phyloP scores from a whole-genome alignment of 1,140 invertebrate species.

The Druon quercuslanigerum region DNA sequence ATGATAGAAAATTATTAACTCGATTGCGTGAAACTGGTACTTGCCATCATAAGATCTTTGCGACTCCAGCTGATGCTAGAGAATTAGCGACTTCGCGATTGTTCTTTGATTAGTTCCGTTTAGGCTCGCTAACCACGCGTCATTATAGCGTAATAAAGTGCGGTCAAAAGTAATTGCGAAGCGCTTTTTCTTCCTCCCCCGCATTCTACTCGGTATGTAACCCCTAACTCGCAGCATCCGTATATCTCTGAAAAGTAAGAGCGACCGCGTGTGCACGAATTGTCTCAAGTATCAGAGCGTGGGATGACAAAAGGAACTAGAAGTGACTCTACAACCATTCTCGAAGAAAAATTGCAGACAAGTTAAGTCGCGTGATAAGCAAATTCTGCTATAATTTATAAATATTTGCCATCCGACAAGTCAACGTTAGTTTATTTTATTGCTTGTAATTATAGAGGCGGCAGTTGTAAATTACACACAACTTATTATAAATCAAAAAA shows the following conservation, averaged over 20 bases:
- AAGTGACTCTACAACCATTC: not conserved
- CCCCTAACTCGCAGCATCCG: not conserved
- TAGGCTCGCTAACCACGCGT: slow-evolving; percentile 36
- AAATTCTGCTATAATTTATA: slow-evolving; percentile 3
- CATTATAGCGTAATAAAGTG: slow-evolving; percentile 45
- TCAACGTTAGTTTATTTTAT: slow-evolving; percentile 16
- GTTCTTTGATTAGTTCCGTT: slow-evolving; percentile 47
- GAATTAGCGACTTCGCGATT: slow-evolving; percentile 56
- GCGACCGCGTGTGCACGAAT: not conserved
- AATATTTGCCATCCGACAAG: not conserved
- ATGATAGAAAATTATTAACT: slow-evolving; percentile 19
- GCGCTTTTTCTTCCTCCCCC: not conserved
- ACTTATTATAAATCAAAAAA: slow-evolving; percentile 1
- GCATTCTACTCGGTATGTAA: not conserved
- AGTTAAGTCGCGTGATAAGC: not conserved
- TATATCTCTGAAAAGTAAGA: not conserved
- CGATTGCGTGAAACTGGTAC: slow-evolving; percentile 8
- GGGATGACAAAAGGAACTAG: slow-evolving; percentile 20
- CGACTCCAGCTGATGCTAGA: slow-evolving; percentile 26
- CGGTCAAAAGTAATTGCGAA: slow-evolving; percentile 43
- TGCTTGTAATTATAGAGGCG: slow-evolving; percentile 6
- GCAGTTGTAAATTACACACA: slow-evolving; percentile 4
- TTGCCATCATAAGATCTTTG: slow-evolving; percentile 8
- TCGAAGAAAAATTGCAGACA: not conserved
- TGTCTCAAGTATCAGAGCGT: not conserved